Conservation (phyloP, 1,140 invertebrate genomes). For the Ctenoplectra terminalis region DNA sequence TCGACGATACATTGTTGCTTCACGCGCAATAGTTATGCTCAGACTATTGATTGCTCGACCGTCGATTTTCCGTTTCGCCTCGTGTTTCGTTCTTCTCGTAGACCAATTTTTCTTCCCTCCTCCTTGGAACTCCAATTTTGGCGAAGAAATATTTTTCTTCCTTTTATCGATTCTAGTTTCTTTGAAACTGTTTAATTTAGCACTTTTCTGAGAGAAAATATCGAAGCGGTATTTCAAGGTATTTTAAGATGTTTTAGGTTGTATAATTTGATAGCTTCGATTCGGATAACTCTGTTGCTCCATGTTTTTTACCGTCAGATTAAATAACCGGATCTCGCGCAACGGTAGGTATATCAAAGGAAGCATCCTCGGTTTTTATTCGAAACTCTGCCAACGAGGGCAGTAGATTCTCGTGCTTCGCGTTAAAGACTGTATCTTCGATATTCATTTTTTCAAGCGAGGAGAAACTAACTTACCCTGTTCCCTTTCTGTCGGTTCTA, state of each 20-base stretch:
- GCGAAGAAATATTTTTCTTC: not conserved
- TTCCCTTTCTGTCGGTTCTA: not conserved
- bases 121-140: too few relatives aligned
- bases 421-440: not conserved
- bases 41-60: conserved; percentile 37
- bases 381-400: too few relatives aligned
- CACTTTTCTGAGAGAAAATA: too few relatives aligned
- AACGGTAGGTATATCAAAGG: too few relatives aligned
- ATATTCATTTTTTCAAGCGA: not conserved
- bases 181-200: too few relatives aligned
- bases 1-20: conserved; percentile 59
- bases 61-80: conserved; percentile 5
- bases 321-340: too few relatives aligned
- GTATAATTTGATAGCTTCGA: not conserved
- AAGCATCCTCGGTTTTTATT: too few relatives aligned
- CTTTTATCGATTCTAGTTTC: too few relatives aligned
- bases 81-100: too few relatives aligned
- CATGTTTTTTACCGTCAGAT: too few relatives aligned
- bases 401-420: not conserved
- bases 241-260: too few relatives aligned
- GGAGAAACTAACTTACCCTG: not conserved
- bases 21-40: conserved; percentile 50
- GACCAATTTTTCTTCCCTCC: not conserved
- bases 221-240: not conserved
- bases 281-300: too few relatives aligned